Evolutionary conservation across 2,113 vertebrate genomes (phyloP).

Genomic region (Halcyon senegalensis): DNA sequence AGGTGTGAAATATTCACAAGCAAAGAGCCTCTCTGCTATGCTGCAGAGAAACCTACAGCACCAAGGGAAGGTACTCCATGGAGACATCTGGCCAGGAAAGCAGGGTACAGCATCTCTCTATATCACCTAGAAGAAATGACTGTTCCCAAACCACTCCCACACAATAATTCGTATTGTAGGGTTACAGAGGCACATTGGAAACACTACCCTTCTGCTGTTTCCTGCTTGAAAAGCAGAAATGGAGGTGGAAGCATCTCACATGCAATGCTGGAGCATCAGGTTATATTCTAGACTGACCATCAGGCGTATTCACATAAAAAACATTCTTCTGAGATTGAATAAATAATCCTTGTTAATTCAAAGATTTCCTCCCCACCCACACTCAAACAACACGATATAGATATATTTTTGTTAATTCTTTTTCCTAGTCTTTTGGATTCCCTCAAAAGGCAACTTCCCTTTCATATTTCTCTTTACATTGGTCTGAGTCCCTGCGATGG

Average conservation of each 20-base stretch:
- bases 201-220: neutral
- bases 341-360: neutral
- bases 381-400: neutral
- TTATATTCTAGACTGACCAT: neutral
- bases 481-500: neutral
- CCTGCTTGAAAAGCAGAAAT: neutral
- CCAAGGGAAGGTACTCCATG: neutral
- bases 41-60: neutral
- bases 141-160: neutral
- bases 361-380: no score
- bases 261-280: neutral
- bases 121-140: neutral
- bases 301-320: neutral
- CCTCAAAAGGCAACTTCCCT: neutral
- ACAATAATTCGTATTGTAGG: accelerated
- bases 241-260: neutral
- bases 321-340: neutral
- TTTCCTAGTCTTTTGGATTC: neutral
- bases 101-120: neutral
- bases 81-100: neutral
- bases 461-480: neutral
- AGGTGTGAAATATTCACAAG: neutral
- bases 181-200: neutral
- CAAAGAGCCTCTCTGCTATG: neutral
- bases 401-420: neutral